phyloP scores from a whole-genome alignment of 2,113 vertebrate genomes.

The Martes martes region DNA sequence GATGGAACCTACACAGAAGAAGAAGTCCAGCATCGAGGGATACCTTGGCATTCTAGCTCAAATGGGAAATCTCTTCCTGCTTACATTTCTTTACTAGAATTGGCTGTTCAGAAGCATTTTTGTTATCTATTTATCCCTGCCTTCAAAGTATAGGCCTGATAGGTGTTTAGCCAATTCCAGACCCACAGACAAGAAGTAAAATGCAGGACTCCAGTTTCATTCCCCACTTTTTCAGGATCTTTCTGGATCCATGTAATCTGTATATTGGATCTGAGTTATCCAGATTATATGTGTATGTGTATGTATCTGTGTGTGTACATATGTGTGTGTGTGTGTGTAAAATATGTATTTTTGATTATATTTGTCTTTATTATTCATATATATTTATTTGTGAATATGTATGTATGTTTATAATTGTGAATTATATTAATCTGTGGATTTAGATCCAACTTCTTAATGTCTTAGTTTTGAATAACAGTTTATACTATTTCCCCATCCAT shows the following conservation, averaged over 20 bases:
- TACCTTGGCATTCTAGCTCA: background rate
- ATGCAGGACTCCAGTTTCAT: background rate
- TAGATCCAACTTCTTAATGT: background rate
- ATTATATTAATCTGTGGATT: background rate
- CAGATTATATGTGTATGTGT: background rate
- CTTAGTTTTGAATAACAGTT: background rate
- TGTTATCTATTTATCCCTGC: background rate
- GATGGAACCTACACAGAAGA: background rate
- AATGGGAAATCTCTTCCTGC: background rate
- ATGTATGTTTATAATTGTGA: background rate
- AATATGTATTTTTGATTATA: background rate
- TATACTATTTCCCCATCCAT: background rate
- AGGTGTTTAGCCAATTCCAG: background rate
- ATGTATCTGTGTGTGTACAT: background rate
- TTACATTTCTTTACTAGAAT: background rate
- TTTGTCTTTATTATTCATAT: background rate
- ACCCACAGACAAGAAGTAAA: background rate
- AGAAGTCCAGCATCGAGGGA: background rate
- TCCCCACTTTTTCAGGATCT: background rate
- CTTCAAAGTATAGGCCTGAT: background rate
- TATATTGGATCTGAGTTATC: background rate
- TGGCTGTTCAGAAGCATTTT: background rate
- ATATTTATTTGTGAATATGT: background rate
- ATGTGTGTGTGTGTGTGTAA: background rate
- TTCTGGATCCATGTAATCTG: background rate